Percentiles rank a stretch among this genome's conserved stretches.
Evolutionary conservation across 2,797 vertebrate species (phyloP).

Genomic region (Phrynocephalus forsythii): DNA sequence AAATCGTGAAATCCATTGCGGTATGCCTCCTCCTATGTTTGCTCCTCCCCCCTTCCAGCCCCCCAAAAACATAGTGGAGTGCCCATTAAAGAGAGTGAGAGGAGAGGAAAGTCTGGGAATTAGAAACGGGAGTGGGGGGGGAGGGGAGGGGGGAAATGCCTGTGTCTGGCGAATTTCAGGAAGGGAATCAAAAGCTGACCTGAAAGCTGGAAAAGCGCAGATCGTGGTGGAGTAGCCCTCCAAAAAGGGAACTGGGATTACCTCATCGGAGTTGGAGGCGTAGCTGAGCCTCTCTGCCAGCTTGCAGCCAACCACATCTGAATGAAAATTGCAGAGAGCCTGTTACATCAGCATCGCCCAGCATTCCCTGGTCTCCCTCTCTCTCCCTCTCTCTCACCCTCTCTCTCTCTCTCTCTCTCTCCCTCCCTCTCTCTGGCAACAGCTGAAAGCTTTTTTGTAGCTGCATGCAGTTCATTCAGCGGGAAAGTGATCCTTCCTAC

Average conservation of each 20-base stretch:
- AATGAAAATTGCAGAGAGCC: conserved; percentile 74
- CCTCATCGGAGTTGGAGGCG: conserved; percentile 73
- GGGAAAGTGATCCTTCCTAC: neutral
- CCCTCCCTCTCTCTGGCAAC: conserved; percentile 35
- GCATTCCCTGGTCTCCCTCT: conserved; percentile 64
- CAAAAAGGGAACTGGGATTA: conserved; percentile 65
- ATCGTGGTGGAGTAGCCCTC: conserved; percentile 39
- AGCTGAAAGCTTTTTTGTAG: conserved; percentile 47
- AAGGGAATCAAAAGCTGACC: conserved; percentile 44
- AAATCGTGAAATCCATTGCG: conserved; percentile 65
- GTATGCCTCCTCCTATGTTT: conserved; percentile 59
- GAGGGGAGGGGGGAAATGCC: neutral
- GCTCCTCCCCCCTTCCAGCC: conserved; percentile 59
- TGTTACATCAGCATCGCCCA: conserved; percentile 82
- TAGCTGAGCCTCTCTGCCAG: conserved; percentile 67
- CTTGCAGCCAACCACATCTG: conserved; percentile 73
- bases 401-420: conserved; percentile 24
- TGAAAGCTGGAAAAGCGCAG: conserved; percentile 46
- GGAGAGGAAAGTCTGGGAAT: conserved; percentile 25
- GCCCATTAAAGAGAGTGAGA: conserved; percentile 52
- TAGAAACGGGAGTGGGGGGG: neutral
- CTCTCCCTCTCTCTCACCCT: conserved; percentile 19
- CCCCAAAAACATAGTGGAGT: conserved; percentile 17
- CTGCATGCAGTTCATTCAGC: conserved; percentile 45
- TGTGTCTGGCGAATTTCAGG: neutral